Conservation (phyloP, 2,888 invertebrate genomes). For the Chirona hameri region DNA sequence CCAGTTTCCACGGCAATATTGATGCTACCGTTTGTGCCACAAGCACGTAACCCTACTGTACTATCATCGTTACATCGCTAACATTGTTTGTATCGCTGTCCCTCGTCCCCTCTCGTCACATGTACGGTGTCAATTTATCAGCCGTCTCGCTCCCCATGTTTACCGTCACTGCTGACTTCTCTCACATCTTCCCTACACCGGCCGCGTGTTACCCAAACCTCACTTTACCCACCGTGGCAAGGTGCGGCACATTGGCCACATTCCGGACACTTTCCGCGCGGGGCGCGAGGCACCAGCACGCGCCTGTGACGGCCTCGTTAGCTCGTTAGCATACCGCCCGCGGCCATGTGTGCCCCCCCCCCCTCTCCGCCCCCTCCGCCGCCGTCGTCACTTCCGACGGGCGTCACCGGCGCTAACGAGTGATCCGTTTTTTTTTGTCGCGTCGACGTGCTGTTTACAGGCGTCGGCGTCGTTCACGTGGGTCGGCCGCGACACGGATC, state of each 20-base stretch:
- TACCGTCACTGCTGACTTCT: neutral
- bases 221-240: neutral
- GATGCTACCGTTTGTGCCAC: no score
- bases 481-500: no score
- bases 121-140: neutral
- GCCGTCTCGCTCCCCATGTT: neutral
- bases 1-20: no score
- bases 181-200: neutral
- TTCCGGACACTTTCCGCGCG: neutral
- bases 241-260: neutral
- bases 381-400: neutral
- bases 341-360: neutral
- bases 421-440: neutral
- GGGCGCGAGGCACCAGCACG: neutral
- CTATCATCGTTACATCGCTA: no score
- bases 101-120: neutral
- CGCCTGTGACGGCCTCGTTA: neutral
- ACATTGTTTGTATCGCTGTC: no score
- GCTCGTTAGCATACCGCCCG: constrained; percentile 9
- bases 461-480: neutral
- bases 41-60: no score
- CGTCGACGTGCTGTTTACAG: neutral
- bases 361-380: neutral
- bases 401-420: neutral
- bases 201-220: neutral